A percentile compares a stretch with the other conserved stretches of the same genome.
Evolutionary conservation across 1,140 invertebrate genomes (phyloP).

Genomic region (roundworm (Caenorhabditis elegans)): WBcel235 BX284606.5:6702501-6703000

Average conservation of each 20-base stretch:
- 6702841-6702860: neutral
- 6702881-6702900: no score
- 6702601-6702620: neutral
- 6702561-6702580: slow-evolving; percentile 29
- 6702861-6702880: no score
- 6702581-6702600: neutral
- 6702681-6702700: neutral
- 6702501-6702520: slow-evolving; percentile 30
- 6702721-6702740: slow-evolving; percentile 12
- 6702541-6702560: slow-evolving; percentile 24
- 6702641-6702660: slow-evolving; percentile 1
- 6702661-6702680: neutral
- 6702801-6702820: neutral
- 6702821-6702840: slow-evolving; percentile 9
- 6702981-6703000: no score
- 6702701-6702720: slow-evolving; percentile 9
- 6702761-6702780: neutral
- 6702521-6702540: slow-evolving; percentile 29
- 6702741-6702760: neutral
- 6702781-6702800: neutral
- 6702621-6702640: neutral
- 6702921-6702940: no score
- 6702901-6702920: no score
- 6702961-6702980: no score
- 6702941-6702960: no score